Percentiles rank a stretch among this genome's conserved stretches.
Conservation (phyloP, 2,113 vertebrate species). For the Girardinichthys multiradiatus region DNA sequence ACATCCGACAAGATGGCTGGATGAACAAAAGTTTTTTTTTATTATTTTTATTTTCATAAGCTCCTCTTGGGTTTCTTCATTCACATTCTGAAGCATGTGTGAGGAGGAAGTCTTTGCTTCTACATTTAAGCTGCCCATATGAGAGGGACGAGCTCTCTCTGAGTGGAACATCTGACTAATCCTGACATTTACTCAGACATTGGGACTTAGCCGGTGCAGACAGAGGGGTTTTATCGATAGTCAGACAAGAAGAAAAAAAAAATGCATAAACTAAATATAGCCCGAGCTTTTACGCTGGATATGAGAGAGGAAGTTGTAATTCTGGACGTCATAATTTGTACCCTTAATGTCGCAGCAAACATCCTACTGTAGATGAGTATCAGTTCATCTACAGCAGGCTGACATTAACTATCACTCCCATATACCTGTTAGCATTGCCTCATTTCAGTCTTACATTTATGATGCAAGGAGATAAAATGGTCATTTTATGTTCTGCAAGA, state of each 20-base stretch:
- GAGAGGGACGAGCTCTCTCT: constrained; percentile 54
- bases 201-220: constrained; percentile 64
- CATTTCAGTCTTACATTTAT: constrained; percentile 1
- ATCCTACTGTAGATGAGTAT: constrained; percentile 25
- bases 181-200: constrained; percentile 77
- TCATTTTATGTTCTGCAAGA: not conserved
- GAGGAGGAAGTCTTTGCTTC: constrained; percentile 45
- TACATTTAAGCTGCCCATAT: constrained; percentile 57
- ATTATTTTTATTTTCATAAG: constrained; percentile 39
- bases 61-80: constrained; percentile 55
- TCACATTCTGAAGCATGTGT: constrained; percentile 25
- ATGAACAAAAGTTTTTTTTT: constrained; percentile 46
- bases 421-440: constrained; percentile 9
- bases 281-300: constrained; percentile 49
- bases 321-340: constrained; percentile 40
- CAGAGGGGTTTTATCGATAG: constrained; percentile 72
- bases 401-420: constrained; percentile 9
- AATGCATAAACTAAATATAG: constrained; percentile 71
- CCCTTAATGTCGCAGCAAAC: constrained; percentile 37
- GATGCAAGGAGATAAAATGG: not conserved
- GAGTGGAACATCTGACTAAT: constrained; percentile 75
- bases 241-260: constrained; percentile 62
- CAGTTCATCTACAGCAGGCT: constrained; percentile 6
- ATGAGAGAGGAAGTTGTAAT: constrained; percentile 56
- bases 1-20: constrained; percentile 25